Percentiles rank a stretch among this genome's conserved stretches.
phyloP scores from a whole-genome alignment of 2,888 invertebrate species.

The Hartigia nigra region DNA sequence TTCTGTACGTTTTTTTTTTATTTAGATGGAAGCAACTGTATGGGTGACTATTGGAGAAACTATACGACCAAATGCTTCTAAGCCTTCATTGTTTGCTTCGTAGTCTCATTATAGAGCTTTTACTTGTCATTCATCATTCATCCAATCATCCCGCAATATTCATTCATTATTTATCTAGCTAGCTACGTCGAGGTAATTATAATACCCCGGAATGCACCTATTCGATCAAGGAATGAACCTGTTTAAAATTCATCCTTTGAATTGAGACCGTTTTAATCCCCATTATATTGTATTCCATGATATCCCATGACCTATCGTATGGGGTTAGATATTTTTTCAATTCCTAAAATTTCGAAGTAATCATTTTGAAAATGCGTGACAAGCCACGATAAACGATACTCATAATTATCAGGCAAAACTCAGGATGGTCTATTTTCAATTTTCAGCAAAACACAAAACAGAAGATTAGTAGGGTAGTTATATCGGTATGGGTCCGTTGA shows the following conservation, averaged over 20 bases:
- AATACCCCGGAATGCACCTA: constrained; percentile 29
- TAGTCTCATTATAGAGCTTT: constrained; percentile 63
- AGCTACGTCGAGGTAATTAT: constrained; percentile 63
- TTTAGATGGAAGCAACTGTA: constrained; percentile 65
- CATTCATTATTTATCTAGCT: constrained; percentile 58
- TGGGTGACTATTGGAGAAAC: constrained; percentile 51
- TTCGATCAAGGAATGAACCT: background rate
- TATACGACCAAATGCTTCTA: constrained; percentile 61
- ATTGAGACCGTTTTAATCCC: background rate
- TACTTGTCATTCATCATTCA: constrained; percentile 54
- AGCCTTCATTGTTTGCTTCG: constrained; percentile 60
- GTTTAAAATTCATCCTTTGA: background rate
- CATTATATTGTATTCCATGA: background rate
- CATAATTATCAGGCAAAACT: constrained; percentile 5
- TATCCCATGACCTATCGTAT: background rate
- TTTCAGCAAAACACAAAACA: constrained; percentile 48
- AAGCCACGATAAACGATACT: background rate
- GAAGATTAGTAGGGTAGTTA: constrained; percentile 36
- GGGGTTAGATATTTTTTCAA: background rate
- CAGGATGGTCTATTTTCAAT: constrained; percentile 35
- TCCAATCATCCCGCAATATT: constrained; percentile 58
- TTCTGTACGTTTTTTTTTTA: constrained; percentile 50
- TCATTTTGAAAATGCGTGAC: background rate
- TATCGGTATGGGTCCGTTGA: constrained; percentile 36
- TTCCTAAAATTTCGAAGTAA: background rate